Evolutionary conservation across 2,888 invertebrate species (phyloP).

Genomic region (Troides helena): DNA sequence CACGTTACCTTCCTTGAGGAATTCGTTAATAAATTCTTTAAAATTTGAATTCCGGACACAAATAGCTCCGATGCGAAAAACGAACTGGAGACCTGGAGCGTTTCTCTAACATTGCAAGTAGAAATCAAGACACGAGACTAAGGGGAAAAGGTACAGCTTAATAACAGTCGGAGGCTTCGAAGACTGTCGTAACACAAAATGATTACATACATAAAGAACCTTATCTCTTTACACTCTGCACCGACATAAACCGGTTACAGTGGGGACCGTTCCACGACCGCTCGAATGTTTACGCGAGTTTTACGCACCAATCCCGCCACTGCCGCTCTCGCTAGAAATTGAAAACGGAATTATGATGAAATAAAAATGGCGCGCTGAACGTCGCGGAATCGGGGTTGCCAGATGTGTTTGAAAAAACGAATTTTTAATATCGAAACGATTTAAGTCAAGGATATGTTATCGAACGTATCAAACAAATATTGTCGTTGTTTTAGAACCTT

Average conservation of each 20-base stretch:
- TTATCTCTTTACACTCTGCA: conserved; percentile 74
- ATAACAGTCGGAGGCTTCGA: conserved; percentile 65
- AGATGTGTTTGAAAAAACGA: conserved; percentile 19
- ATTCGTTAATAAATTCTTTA: conserved; percentile 13
- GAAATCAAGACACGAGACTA: conserved; percentile 49
- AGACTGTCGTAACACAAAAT: conserved; percentile 71
- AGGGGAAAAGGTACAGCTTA: conserved; percentile 52
- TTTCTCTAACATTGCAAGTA: conserved; percentile 40
- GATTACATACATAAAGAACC: conserved; percentile 76
- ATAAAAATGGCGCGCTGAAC: conserved; percentile 56
- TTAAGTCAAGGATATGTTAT: neutral
- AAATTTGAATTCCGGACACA: conserved; percentile 18
- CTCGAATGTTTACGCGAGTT: conserved; percentile 74
- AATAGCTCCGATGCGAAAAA: conserved; percentile 31
- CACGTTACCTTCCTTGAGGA: conserved; percentile 13
- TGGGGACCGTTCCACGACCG: conserved; percentile 67
- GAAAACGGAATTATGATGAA: conserved; percentile 73
- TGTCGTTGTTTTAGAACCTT: too few species aligned
- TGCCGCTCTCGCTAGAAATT: conserved; percentile 63
- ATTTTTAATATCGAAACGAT: conserved; percentile 14
- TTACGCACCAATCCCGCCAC: conserved; percentile 73
- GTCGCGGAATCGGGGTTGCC: conserved; percentile 29
- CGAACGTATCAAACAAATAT: neutral
- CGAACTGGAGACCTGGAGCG: neutral
- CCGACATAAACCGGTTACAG: conserved; percentile 71